Percentiles rank a stretch among this genome's conserved stretches.
Evolutionary conservation across 2,113 vertebrate genomes (phyloP).

Genomic region (Sterna hirundo): DNA sequence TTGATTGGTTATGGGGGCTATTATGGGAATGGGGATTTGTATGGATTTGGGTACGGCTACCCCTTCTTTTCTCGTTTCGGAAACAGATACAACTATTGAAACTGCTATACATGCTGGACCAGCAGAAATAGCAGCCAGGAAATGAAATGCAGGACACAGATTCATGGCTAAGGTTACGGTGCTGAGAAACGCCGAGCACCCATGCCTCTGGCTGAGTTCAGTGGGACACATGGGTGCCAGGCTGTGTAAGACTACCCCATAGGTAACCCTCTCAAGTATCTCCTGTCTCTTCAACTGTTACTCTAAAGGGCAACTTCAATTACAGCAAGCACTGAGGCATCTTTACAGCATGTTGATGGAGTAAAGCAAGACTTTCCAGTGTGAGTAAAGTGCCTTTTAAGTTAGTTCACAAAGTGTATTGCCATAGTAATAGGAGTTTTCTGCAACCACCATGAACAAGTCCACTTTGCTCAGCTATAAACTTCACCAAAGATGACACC

Average conservation of each 20-base stretch:
- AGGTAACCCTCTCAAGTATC: background rate
- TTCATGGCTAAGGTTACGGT: fast-evolving
- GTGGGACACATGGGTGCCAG: background rate
- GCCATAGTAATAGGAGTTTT: background rate
- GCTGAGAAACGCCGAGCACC: background rate
- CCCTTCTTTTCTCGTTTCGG: background rate
- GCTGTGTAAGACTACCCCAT: background rate
- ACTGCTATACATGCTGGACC: background rate
- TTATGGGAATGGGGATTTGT: background rate
- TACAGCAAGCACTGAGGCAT: background rate
- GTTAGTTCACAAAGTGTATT: background rate
- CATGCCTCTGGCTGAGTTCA: background rate
- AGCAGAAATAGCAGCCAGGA: background rate
- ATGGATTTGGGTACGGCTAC: background rate
- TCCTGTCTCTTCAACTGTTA: background rate
- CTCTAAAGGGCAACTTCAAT: background rate
- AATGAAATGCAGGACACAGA: background rate
- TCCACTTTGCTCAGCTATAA: background rate
- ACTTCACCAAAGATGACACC: background rate
- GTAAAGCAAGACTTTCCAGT: background rate
- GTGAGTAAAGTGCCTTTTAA: background rate
- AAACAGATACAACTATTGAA: background rate
- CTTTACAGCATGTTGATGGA: background rate
- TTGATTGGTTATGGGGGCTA: background rate
- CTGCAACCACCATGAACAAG: background rate